Evolutionary conservation across 2,888 invertebrate species (phyloP).

Genomic region (Dicranocentrus wangi): DNA sequence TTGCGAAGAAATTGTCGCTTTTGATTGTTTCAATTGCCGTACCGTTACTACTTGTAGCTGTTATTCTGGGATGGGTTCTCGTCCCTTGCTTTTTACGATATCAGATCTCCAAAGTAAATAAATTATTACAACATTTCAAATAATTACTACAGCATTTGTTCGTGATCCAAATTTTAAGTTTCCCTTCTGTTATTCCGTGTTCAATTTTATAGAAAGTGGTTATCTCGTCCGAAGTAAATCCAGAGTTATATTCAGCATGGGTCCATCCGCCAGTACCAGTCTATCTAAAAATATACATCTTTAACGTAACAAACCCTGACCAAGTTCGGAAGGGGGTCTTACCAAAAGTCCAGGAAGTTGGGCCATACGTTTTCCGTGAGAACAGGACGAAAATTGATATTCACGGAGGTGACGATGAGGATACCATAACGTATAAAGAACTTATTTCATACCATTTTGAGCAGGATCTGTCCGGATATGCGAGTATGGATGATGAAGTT

Average conservation of each 20-base stretch:
- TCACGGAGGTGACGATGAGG: constrained; percentile 1
- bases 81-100: constrained; percentile 16
- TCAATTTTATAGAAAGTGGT: constrained; percentile 27
- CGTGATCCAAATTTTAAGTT: too few species aligned
- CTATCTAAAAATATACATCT: constrained; percentile 57
- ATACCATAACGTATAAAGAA: constrained; percentile 48
- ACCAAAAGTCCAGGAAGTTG: constrained; percentile 60
- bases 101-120: constrained; percentile 28
- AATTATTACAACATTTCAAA: not conserved
- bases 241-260: constrained; percentile 44
- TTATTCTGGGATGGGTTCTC: constrained; percentile 22
- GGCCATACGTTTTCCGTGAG: constrained; percentile 61
- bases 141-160: not conserved
- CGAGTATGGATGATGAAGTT: constrained; percentile 38
- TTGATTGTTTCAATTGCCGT: not conserved
- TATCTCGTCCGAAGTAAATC: constrained; percentile 39
- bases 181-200: too few species aligned
- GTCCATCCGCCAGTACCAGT: constrained; percentile 51
- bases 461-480: constrained; percentile 20
- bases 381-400: constrained; percentile 43
- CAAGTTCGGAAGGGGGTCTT: constrained; percentile 45
- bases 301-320: constrained; percentile 65
- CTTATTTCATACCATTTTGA: constrained; percentile 47
- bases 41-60: not conserved
- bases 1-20: not conserved